These are phyloP conservation scores for Caenorhabditis brenneri DNA, from an alignment of 1,140 invertebrate species.

Conservation along the genomic window DNA sequence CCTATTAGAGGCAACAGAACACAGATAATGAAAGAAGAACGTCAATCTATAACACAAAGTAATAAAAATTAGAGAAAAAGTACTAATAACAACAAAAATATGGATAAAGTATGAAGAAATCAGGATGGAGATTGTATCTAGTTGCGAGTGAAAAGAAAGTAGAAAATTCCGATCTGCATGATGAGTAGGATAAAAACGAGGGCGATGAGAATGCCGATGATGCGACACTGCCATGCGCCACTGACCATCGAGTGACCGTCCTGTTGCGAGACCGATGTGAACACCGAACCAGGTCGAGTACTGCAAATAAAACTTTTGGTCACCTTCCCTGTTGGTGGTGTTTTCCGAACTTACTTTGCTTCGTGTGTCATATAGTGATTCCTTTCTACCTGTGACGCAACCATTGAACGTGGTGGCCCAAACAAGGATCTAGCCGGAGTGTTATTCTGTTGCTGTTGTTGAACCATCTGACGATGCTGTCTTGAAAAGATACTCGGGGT, in stretches of 20 bases:
- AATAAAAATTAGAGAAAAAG: not conserved
- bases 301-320: not conserved
- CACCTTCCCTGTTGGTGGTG: not conserved
- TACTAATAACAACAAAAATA: slow-evolving; percentile 8
- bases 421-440: slow-evolving; percentile 18
- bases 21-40: not conserved
- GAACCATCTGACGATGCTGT: not conserved
- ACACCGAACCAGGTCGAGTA: slow-evolving; percentile 5
- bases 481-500: slow-evolving; percentile 17
- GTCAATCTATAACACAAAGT: not conserved
- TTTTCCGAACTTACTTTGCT: not conserved
- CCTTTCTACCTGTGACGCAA: not conserved
- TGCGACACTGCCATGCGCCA: slow-evolving; percentile 32
- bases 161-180: slow-evolving; percentile 23
- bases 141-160: slow-evolving; percentile 22
- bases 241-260: not conserved
- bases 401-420: not conserved
- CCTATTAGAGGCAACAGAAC: not conserved
- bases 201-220: slow-evolving; percentile 19
- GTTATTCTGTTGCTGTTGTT: slow-evolving; percentile 2
- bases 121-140: not conserved
- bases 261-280: slow-evolving; percentile 46
- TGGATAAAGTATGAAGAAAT: not conserved
- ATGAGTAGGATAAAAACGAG: slow-evolving; percentile 39
- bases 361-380: not conserved